Evolutionary conservation across 2,888 invertebrate species (phyloP).

Genomic region (Furcula furcula): DNA sequence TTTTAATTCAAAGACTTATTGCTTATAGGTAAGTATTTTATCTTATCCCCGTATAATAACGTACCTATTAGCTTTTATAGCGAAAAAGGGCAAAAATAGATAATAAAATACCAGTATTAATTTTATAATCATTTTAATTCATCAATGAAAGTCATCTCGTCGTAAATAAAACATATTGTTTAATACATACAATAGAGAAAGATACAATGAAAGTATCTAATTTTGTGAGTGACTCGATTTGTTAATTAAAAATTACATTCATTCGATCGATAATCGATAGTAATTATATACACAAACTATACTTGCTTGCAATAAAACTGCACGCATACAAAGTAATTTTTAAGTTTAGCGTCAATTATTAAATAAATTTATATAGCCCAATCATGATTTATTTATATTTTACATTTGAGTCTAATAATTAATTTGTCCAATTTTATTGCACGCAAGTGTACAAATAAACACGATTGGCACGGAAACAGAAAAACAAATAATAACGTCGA

Average conservation of each 20-base stretch:
- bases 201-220: constrained; percentile 35
- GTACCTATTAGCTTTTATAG: no score
- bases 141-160: constrained; percentile 58
- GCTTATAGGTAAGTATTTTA: no score
- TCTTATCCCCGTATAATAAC: no score
- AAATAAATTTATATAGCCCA: no score
- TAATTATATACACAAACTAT: constrained; percentile 37
- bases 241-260: constrained; percentile 40
- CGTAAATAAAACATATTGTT: constrained; percentile 47
- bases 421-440: constrained; percentile 43
- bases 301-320: constrained; percentile 33
- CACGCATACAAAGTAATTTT: constrained; percentile 1
- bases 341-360: no score
- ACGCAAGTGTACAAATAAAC: constrained; percentile 38
- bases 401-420: no score
- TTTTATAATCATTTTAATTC: constrained; percentile 68
- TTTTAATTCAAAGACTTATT: no score
- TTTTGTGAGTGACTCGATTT: constrained; percentile 47
- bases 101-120: constrained; percentile 17
- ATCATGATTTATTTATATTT: no score
- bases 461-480: constrained; percentile 69
- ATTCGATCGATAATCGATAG: constrained; percentile 28
- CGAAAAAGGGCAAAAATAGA: no score
- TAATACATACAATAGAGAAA: constrained; percentile 45
- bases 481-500: constrained; percentile 42